Evolutionary conservation across 1,140 invertebrate genomes (phyloP).

Genomic region (Heliconius himera): DNA sequence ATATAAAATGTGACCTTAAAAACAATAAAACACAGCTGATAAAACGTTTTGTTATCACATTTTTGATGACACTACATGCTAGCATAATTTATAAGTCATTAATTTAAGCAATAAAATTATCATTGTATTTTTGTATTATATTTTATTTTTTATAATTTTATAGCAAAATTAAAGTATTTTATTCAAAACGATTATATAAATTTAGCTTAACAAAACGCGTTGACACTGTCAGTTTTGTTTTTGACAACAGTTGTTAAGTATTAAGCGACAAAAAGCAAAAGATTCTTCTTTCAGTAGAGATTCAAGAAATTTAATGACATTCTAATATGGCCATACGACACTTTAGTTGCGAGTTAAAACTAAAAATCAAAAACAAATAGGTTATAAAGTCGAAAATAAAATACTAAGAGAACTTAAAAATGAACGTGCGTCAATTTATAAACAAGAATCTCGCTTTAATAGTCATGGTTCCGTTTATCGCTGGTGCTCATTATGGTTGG

Average conservation of each 20-base stretch:
- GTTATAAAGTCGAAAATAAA: background rate
- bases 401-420: conserved; percentile 35
- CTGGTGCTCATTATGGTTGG: conserved; percentile 81
- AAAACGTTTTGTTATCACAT: background rate
- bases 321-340: background rate
- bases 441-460: conserved; percentile 76
- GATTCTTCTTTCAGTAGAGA: background rate
- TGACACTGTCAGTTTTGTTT: conserved; percentile 8
- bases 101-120: background rate
- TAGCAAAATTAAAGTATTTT: background rate
- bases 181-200: background rate
- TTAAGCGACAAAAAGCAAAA: conserved; percentile 20
- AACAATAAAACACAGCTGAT: background rate
- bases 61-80: background rate
- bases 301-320: background rate
- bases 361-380: background rate
- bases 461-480: conserved; percentile 75
- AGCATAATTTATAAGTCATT: background rate
- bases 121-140: background rate
- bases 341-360: background rate
- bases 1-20: background rate
- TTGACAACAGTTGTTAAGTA: background rate
- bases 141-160: background rate
- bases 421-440: conserved; percentile 58
- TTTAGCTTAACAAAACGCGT: conserved; percentile 4